Evolutionary conservation across 2,113 vertebrate species (phyloP).

Genomic region (Rhinopomastus cyanomelas): DNA sequence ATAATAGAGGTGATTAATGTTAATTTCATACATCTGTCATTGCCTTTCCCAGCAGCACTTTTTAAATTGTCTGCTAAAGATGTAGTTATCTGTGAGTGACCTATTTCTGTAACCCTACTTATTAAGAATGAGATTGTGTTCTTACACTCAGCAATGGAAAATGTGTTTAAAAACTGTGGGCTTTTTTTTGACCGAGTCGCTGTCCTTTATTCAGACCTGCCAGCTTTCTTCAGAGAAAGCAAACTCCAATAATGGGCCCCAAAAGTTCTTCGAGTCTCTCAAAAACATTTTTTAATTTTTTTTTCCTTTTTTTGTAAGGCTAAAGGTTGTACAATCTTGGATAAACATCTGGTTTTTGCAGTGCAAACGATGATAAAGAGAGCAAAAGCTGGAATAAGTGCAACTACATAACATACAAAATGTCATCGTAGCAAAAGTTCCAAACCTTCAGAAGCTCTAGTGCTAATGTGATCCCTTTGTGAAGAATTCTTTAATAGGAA

Average conservation of each 20-base stretch:
- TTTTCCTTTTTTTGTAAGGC: background rate
- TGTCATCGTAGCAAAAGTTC: slow-evolving; percentile 17
- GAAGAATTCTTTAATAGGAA: background rate
- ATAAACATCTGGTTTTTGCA: slow-evolving; percentile 10
- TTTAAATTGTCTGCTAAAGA: background rate
- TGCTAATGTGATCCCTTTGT: slow-evolving; percentile 10
- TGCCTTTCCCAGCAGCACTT: background rate
- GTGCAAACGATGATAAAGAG: slow-evolving; percentile 2
- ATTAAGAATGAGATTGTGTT: background rate
- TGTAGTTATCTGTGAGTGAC: background rate
- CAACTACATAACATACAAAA: background rate
- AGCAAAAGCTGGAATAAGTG: slow-evolving; percentile 40
- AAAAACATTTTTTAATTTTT: background rate
- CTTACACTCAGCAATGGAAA: background rate
- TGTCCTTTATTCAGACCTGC: background rate
- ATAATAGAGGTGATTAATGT: background rate
- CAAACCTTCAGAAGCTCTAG: background rate
- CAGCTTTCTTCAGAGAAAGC: background rate
- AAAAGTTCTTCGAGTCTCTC: background rate
- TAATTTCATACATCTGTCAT: background rate
- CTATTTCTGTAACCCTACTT: background rate
- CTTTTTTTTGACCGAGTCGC: background rate
- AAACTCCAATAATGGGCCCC: background rate
- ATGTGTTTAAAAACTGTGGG: background rate
- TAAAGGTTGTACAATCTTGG: background rate